Evolutionary conservation across 2,113 vertebrate species (phyloP).

Genomic region (Crypturellus undulatus): DNA sequence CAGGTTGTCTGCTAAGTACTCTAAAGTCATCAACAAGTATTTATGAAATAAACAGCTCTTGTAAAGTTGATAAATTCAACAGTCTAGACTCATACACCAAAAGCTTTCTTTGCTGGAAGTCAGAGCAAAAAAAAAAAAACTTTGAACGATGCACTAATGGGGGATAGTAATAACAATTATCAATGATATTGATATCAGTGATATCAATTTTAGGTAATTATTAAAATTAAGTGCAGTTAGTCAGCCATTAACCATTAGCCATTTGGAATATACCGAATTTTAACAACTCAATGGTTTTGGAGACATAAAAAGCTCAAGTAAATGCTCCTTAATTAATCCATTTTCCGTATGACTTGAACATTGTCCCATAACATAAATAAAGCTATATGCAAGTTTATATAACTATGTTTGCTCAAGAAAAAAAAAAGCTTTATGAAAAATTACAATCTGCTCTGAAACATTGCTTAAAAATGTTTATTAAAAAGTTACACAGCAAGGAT

Average conservation of each 20-base stretch:
- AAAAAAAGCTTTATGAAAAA: neutral
- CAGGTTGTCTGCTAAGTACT: neutral
- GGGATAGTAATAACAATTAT: neutral
- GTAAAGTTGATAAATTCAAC: neutral
- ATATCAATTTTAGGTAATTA: neutral
- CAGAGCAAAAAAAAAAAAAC: neutral
- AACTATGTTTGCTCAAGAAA: slow-evolving; percentile 13
- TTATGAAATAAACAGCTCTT: neutral
- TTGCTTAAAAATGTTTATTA: neutral
- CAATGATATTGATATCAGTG: neutral
- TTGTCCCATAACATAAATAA: neutral
- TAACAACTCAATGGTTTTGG: neutral
- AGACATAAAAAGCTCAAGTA: neutral
- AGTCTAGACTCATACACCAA: neutral
- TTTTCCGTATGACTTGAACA: neutral
- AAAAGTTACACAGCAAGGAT: neutral
- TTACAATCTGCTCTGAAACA: neutral
- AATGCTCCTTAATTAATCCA: neutral
- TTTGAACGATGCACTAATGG: neutral
- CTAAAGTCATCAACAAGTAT: neutral
- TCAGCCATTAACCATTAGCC: neutral
- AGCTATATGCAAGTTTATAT: neutral
- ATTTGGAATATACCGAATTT: neutral
- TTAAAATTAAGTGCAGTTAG: neutral
- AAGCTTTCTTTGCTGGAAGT: neutral